Evolutionary conservation across 2,797 vertebrate species (phyloP).

Genomic region (Pseudopleuronectes americanus): DNA sequence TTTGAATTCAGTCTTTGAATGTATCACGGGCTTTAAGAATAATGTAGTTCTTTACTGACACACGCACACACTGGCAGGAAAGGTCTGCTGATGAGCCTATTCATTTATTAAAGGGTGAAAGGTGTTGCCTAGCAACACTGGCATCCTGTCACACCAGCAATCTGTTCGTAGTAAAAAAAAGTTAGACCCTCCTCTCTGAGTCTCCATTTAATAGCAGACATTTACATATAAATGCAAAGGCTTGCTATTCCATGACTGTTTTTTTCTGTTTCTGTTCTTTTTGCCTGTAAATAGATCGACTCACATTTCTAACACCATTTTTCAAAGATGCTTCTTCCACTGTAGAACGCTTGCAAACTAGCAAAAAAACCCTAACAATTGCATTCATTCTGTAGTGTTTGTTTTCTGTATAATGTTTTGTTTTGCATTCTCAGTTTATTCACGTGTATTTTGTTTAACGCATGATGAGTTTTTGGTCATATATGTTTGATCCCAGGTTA

Average conservation of each 20-base stretch:
- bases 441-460: neutral
- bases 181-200: constrained; percentile 17
- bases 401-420: constrained; percentile 24
- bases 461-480: constrained; percentile 31
- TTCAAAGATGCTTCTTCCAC: constrained; percentile 39
- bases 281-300: constrained; percentile 50
- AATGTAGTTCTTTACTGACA: constrained; percentile 41
- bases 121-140: constrained; percentile 74
- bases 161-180: constrained; percentile 48
- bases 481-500: constrained; percentile 62
- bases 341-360: constrained; percentile 68
- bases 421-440: constrained; percentile 30
- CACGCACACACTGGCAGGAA: constrained; percentile 29
- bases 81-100: constrained; percentile 69
- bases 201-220: constrained; percentile 33
- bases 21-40: constrained; percentile 33
- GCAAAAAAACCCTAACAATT: constrained; percentile 72
- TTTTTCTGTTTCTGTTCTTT: constrained; percentile 44
- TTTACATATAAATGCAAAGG: constrained; percentile 61
- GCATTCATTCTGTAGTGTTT: constrained; percentile 65
- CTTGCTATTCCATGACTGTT: constrained; percentile 62
- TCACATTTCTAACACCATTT: constrained; percentile 60
- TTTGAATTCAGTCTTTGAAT: constrained; percentile 31
- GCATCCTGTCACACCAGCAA: constrained; percentile 51
- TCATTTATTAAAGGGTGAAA: constrained; percentile 75